Evolutionary conservation across 2,113 vertebrate genomes (phyloP), one percentile per base, ranked within the genome.

Genomic region (Suricata suricatta): DNA sequence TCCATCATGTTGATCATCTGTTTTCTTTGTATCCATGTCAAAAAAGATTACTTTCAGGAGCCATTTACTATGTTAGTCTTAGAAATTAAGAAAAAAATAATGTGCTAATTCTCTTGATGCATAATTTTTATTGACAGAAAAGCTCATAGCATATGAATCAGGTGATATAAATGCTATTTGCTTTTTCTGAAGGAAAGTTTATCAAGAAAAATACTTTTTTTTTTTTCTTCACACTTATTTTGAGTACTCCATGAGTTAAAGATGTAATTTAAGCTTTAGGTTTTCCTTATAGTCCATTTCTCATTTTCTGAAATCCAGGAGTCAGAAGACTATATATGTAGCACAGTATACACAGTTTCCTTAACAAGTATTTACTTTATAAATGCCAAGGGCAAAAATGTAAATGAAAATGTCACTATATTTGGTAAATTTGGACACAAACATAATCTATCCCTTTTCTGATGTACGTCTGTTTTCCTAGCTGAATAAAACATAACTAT

Each of bases 321-420:
- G 63, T 94, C 81, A 89, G 47, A 92, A 92, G 35, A 44, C 11
- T 54, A 38, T 77, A 80, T 47, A 44, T 92, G 2, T 90, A 76
- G 95, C 7, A 17, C 50, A 77, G 74, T 71, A 69, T 38, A 88
- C 74, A 21, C 47, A 95, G 2, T 50, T 84, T 27, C 33, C 21
- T 90, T 88, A 72, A 69, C 77, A 93, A 95, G 35, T 69, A 50
- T 81, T 96, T 88, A 88, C 41, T 93, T 94, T 88, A 85, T 88
- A 96, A 94, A 84, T 86, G 33, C 21, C 77, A 72, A 54, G 50
- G 71, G 47, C 83, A 90, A 90, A 90, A 86, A 81, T 97, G 21
- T 88, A 91, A 86, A 33, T 72, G 23, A 88, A 47, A 63, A 41
- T 76, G 35, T 93, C 54, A 76, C 79, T 89, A 0, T 86, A 79